phyloP scores from a whole-genome alignment of 2,888 invertebrate species.

The Dryobotodes eremita region DNA sequence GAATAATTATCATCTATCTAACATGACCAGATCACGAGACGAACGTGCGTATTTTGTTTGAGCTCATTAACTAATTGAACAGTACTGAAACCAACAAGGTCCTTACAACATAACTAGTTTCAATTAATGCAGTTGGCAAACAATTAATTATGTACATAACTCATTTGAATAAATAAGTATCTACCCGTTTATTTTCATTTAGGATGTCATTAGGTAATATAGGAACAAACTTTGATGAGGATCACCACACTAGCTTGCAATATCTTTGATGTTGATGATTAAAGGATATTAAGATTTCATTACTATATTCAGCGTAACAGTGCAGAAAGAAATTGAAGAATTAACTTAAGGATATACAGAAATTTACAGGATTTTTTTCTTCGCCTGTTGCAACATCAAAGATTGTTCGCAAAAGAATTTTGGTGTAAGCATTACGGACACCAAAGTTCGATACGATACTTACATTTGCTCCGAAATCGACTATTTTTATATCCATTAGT shows the following conservation, averaged over 20 bases:
- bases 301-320: too few species aligned
- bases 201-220: too few species aligned
- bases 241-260: neutral
- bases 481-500: conserved; percentile 82
- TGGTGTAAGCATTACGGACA: conserved; percentile 70
- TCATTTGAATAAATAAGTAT: neutral
- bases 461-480: conserved; percentile 79
- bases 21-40: neutral
- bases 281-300: too few species aligned
- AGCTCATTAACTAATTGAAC: conserved; percentile 25
- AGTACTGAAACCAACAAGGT: conserved; percentile 4
- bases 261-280: neutral
- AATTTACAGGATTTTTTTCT: neutral
- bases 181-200: neutral
- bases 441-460: conserved; percentile 73
- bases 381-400: neutral
- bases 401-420: conserved; percentile 67
- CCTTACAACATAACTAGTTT: conserved; percentile 3
- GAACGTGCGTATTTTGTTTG: neutral
- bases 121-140: conserved; percentile 15
- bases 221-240: neutral
- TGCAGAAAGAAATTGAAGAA: neutral
- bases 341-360: neutral
- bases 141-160: conserved; percentile 1
- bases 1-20: neutral